Percentiles rank a stretch among this genome's conserved stretches.
Conservation (phyloP, 1,140 invertebrate genomes). For the Heliothis virescens region DNA sequence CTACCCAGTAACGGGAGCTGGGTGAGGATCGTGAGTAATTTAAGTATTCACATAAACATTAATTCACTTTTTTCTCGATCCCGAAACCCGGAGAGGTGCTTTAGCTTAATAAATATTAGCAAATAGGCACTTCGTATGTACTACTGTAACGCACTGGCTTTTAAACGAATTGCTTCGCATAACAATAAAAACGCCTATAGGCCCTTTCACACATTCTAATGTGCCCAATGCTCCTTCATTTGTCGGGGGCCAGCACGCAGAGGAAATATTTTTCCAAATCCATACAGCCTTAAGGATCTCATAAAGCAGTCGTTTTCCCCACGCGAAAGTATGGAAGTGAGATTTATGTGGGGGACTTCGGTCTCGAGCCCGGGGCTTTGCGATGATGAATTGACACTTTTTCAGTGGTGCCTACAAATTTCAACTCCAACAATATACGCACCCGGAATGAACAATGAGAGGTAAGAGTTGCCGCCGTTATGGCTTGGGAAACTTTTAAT, state of each 20-base stretch:
- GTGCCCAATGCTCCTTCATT: slow-evolving; percentile 83
- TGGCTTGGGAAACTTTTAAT: slow-evolving; percentile 81
- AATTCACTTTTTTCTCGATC: slow-evolving; percentile 66
- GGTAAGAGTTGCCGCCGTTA: slow-evolving; percentile 74
- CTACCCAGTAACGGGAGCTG: slow-evolving; percentile 26
- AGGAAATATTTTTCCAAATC: slow-evolving; percentile 87
- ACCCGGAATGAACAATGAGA: slow-evolving; percentile 82
- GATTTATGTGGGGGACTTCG: slow-evolving; percentile 86
- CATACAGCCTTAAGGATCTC: slow-evolving; percentile 87
- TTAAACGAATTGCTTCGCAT: slow-evolving; percentile 85
- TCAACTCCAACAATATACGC: slow-evolving; percentile 81
- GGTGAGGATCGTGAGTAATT: slow-evolving; percentile 44
- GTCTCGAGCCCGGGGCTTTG: slow-evolving; percentile 80
- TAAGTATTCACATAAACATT: slow-evolving; percentile 59
- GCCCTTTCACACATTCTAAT: slow-evolving; percentile 84
- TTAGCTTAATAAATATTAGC: slow-evolving; percentile 81
- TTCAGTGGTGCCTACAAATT: slow-evolving; percentile 82
- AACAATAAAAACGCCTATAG: slow-evolving; percentile 83
- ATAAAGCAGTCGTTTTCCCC: slow-evolving; percentile 86
- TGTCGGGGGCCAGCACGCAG: slow-evolving; percentile 82
- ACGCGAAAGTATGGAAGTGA: slow-evolving; percentile 86
- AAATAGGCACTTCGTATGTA: slow-evolving; percentile 81
- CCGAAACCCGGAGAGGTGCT: slow-evolving; percentile 67
- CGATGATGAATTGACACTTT: slow-evolving; percentile 86
- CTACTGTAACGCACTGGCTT: slow-evolving; percentile 79